These are phyloP conservation scores for Eueides isabella DNA, from an alignment of 1,140 invertebrate species.

Conservation along the genomic window DNA sequence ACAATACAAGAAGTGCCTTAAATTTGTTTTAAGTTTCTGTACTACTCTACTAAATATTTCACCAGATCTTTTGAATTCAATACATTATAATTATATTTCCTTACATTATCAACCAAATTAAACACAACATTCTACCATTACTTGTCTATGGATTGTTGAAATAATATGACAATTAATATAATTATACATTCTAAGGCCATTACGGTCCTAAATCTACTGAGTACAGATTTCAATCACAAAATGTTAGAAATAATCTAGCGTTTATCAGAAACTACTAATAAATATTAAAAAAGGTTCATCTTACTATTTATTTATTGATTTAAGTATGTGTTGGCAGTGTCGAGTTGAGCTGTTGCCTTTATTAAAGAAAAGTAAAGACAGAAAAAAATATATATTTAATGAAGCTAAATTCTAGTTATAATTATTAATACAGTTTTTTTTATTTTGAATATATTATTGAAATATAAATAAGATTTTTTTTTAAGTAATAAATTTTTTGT, in stretches of 20 bases:
- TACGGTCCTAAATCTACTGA: slow-evolving; percentile 13
- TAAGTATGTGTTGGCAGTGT: not conserved
- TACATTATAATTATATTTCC: not conserved
- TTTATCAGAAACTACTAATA: not conserved
- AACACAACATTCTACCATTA: slow-evolving; percentile 1
- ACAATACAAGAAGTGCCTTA: too few relatives aligned
- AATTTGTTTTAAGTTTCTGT: not conserved
- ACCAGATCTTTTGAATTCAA: not conserved
- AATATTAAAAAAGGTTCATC: not conserved
- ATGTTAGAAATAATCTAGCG: not conserved
- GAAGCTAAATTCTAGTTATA: too few relatives aligned
- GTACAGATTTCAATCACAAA: slow-evolving; percentile 15
- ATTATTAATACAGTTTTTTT: too few relatives aligned
- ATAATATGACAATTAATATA: not conserved
- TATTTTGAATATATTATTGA: too few relatives aligned
- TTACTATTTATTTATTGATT: not conserved
- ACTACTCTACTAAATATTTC: not conserved
- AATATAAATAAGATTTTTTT: too few relatives aligned
- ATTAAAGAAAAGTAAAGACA: not conserved
- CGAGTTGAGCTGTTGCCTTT: not conserved
- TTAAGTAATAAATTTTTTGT: too few relatives aligned
- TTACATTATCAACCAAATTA: not conserved
- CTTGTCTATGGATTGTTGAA: not conserved
- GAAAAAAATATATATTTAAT: not conserved
- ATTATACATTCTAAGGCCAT: slow-evolving; percentile 17